A percentile compares a stretch with the other conserved stretches of the same genome.
Evolutionary conservation across 2,113 vertebrate species (phyloP).

Genomic region (Crotalus viridis): DNA sequence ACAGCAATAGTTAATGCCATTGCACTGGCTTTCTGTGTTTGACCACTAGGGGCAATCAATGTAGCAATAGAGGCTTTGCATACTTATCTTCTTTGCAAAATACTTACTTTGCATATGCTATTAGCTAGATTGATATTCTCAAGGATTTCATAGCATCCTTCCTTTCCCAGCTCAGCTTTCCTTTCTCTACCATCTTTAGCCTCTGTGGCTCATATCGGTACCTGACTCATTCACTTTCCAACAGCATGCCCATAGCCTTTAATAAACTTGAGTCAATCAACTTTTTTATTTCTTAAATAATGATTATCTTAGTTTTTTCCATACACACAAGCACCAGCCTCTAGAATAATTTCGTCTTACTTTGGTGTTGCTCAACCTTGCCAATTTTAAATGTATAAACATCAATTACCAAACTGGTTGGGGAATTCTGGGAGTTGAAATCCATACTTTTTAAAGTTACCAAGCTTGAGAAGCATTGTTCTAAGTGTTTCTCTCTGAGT

Average conservation of each 20-base stretch:
- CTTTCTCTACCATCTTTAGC: not conserved
- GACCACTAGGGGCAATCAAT: not conserved
- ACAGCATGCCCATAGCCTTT: not conserved
- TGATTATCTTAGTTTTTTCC: not conserved
- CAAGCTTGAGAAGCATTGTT: not conserved
- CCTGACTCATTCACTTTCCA: not conserved
- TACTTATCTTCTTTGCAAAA: not conserved
- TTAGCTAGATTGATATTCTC: not conserved
- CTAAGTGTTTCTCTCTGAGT: not conserved
- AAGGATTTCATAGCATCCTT: not conserved
- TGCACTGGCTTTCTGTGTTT: not conserved
- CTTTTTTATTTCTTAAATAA: not conserved
- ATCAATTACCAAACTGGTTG: not conserved
- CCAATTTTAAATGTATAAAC: not conserved
- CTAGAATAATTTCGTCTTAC: not conserved
- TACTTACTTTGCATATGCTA: not conserved
- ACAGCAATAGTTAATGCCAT: not conserved
- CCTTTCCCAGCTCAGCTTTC: not conserved
- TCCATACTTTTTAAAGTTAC: not conserved
- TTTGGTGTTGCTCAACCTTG: not conserved
- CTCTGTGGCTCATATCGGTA: not conserved
- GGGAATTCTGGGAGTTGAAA: not conserved
- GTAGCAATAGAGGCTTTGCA: not conserved
- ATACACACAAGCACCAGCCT: not conserved
- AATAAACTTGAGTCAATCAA: not conserved